phyloP scores from a whole-genome alignment of 2,888 invertebrate species.

The Agelastica alni region DNA sequence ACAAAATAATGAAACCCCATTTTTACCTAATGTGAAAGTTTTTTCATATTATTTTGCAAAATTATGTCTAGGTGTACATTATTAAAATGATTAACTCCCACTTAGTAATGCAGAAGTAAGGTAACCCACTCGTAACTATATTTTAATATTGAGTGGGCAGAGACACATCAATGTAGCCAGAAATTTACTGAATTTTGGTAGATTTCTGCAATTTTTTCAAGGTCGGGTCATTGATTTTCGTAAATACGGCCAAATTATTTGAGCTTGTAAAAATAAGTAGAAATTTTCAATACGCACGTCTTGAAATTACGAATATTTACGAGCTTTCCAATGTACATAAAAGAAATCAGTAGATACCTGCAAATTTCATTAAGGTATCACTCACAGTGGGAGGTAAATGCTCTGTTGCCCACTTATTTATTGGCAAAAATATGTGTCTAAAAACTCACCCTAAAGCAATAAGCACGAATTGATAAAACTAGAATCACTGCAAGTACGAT shows the following conservation, averaged over 20 bases:
- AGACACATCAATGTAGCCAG: slow-evolving; percentile 29
- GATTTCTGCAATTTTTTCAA: slow-evolving; percentile 25
- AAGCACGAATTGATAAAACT: slow-evolving; percentile 13
- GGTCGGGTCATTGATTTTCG: slow-evolving; percentile 31
- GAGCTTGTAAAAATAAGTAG: slow-evolving; percentile 4
- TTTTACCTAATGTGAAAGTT: too few species aligned
- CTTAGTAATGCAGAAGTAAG: slow-evolving; percentile 16
- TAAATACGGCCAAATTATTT: slow-evolving; percentile 9
- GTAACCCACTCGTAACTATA: slow-evolving; percentile 29
- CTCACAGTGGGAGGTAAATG: slow-evolving; percentile 1
- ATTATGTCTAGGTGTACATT: slow-evolving; percentile 15
- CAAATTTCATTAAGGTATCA: neutral
- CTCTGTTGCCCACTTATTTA: slow-evolving; percentile 4
- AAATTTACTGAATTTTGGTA: slow-evolving; percentile 25
- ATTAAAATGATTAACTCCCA: slow-evolving; percentile 25
- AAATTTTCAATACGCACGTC: neutral
- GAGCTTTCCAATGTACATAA: neutral
- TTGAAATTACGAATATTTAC: neutral
- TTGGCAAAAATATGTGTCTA: neutral
- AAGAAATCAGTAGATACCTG: neutral
- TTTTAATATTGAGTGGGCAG: slow-evolving; percentile 33
- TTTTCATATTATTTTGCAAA: too few species aligned
- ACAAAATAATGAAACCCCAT: too few species aligned
- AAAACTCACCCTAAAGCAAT: slow-evolving; percentile 6
- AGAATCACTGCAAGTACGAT: slow-evolving; percentile 6